phyloP scores from a whole-genome alignment of 2,888 invertebrate species.

The Macrophya alboannulata region DNA sequence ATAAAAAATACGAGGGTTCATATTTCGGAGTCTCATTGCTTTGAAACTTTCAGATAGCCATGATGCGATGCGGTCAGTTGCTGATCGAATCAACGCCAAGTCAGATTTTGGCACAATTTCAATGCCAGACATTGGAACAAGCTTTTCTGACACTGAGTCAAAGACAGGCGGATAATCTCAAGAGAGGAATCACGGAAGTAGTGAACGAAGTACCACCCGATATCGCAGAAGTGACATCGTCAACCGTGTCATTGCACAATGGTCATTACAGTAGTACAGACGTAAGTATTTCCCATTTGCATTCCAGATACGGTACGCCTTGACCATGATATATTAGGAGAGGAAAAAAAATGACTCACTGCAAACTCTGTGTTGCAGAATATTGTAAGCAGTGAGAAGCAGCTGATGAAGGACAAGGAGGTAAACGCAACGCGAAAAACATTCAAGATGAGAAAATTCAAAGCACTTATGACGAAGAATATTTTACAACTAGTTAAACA shows the following conservation, averaged over 20 bases:
- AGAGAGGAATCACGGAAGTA: constrained; percentile 68
- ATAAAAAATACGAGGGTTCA: background rate
- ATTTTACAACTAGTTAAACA: constrained; percentile 87
- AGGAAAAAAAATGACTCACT: background rate
- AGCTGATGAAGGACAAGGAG: constrained; percentile 48
- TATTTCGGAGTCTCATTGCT: background rate
- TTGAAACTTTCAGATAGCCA: constrained; percentile 87
- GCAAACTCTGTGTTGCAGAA: constrained; percentile 62
- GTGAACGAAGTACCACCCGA: constrained; percentile 61
- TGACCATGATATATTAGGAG: background rate
- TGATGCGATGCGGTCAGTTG: constrained; percentile 93
- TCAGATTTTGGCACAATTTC: constrained; percentile 86
- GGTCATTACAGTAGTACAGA: constrained; percentile 80
- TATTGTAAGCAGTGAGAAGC: constrained; percentile 65
- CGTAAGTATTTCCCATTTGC: constrained; percentile 68
- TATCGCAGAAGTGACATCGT: constrained; percentile 70
- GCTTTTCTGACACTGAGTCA: constrained; percentile 92
- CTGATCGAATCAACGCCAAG: constrained; percentile 93
- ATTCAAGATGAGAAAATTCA: constrained; percentile 75
- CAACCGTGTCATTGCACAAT: constrained; percentile 79
- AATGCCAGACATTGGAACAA: constrained; percentile 90
- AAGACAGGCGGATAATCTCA: constrained; percentile 81
- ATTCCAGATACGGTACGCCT: background rate
- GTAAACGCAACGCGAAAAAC: constrained; percentile 46
- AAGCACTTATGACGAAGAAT: constrained; percentile 88